A percentile compares a stretch with the other conserved stretches of the same genome.
These are phyloP conservation scores for Siniperca chuatsi DNA, from an alignment of 2,113 vertebrate genomes.

Conservation along the genomic window DNA sequence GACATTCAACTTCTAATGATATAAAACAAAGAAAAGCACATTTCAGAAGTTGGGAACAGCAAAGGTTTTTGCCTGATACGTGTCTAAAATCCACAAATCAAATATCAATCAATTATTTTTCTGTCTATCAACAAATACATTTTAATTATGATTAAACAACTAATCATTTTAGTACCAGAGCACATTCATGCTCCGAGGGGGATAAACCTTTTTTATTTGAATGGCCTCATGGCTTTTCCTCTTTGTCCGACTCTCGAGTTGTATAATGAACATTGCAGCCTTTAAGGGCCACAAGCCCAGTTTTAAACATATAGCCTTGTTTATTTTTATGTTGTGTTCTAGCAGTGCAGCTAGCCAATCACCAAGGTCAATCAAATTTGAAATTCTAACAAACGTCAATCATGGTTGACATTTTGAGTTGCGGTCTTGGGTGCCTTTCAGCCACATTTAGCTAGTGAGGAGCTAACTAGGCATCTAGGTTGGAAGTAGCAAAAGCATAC, in stretches of 20 bases:
- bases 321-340: not conserved
- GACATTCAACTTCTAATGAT: not conserved
- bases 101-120: not conserved
- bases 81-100: not conserved
- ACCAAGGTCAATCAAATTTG: not conserved
- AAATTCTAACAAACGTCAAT: not conserved
- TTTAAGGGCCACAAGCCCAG: not conserved
- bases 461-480: slow-evolving; percentile 8
- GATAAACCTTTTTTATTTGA: not conserved
- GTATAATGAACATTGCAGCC: not conserved
- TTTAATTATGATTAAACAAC: not conserved
- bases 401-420: not conserved
- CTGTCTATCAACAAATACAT: not conserved
- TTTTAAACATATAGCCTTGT: not conserved
- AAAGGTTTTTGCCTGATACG: not conserved
- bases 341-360: not conserved
- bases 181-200: not conserved
- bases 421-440: not conserved
- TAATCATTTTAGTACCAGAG: too few relatives aligned
- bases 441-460: not conserved
- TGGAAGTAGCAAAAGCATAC: not conserved
- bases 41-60: not conserved
- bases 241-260: not conserved
- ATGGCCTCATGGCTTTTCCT: not conserved
- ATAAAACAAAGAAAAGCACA: not conserved